Evolutionary conservation across 2,113 vertebrate species (phyloP).

Genomic region (Nanorana parkeri): DNA sequence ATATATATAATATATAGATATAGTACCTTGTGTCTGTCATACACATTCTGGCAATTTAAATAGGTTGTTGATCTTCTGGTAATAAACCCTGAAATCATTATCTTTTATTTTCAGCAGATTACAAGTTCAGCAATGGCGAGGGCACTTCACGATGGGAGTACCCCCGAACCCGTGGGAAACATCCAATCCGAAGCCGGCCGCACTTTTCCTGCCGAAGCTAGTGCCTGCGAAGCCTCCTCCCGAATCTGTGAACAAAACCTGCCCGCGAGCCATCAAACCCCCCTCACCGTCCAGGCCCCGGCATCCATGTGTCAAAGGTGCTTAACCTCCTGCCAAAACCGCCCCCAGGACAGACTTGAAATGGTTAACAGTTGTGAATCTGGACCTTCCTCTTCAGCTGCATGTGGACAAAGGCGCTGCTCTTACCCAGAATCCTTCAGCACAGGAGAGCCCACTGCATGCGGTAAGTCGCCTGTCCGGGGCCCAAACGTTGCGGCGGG

Average conservation of each 20-base stretch:
- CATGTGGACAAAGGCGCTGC: constrained; percentile 21
- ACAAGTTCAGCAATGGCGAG: constrained; percentile 57
- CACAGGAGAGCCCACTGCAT: constrained; percentile 32
- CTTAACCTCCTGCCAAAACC: not conserved
- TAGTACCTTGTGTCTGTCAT: no score
- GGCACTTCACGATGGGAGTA: constrained; percentile 56
- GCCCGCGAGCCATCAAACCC: constrained; percentile 29
- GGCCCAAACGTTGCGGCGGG: no score
- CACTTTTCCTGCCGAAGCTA: constrained; percentile 45
- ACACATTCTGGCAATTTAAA: no score
- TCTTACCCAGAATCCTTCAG: constrained; percentile 30
- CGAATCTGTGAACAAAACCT: constrained; percentile 33
- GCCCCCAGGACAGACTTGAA: constrained; percentile 10
- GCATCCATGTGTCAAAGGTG: constrained; percentile 4
- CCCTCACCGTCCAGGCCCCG: not conserved
- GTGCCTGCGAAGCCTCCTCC: constrained; percentile 32
- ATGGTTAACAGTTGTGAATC: constrained; percentile 23
- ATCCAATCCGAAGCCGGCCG: constrained; percentile 31
- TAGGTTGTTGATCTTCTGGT: no score
- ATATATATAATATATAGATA: no score
- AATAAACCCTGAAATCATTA: not conserved
- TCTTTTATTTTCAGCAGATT: constrained; percentile 21
- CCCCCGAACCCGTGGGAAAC: constrained; percentile 47
- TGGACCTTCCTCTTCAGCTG: not conserved
- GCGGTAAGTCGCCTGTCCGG: constrained; percentile 6